These are phyloP conservation scores for Charina bottae DNA, from an alignment of 2,113 vertebrate genomes.

Conservation along the genomic window DNA sequence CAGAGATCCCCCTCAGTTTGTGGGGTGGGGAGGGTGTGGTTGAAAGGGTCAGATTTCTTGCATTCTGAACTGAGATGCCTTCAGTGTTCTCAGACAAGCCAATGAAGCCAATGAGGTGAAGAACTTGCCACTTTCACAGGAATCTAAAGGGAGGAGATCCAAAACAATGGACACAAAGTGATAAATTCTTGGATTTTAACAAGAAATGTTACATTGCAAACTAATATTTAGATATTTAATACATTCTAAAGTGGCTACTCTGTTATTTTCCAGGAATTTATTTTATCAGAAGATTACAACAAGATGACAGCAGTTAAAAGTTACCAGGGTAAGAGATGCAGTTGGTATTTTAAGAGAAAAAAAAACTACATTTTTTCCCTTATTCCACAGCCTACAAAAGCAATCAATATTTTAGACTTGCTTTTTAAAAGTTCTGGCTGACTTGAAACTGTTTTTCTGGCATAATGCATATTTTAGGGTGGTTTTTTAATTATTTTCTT, in stretches of 20 bases:
- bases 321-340: constrained; percentile 86
- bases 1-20: background rate
- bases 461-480: background rate
- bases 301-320: constrained; percentile 90
- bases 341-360: constrained; percentile 18
- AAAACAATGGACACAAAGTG: constrained; percentile 11
- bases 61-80: background rate
- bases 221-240: constrained; percentile 1
- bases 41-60: background rate
- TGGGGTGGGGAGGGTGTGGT: background rate
- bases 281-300: constrained; percentile 97
- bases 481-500: background rate
- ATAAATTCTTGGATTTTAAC: constrained; percentile 26
- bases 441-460: background rate
- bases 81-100: background rate
- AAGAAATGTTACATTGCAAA: constrained; percentile 32
- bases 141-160: background rate
- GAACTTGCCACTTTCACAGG: background rate
- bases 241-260: constrained; percentile 42
- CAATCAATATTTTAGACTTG: background rate
- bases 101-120: background rate
- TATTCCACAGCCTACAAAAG: background rate
- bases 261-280: constrained; percentile 86
- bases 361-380: background rate
- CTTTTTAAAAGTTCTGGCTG: background rate